Percentiles rank a stretch among this genome's conserved stretches.
Conservation (phyloP, 35 echinoderm and acorn worm species). For the Lytechinus pictus region DNA sequence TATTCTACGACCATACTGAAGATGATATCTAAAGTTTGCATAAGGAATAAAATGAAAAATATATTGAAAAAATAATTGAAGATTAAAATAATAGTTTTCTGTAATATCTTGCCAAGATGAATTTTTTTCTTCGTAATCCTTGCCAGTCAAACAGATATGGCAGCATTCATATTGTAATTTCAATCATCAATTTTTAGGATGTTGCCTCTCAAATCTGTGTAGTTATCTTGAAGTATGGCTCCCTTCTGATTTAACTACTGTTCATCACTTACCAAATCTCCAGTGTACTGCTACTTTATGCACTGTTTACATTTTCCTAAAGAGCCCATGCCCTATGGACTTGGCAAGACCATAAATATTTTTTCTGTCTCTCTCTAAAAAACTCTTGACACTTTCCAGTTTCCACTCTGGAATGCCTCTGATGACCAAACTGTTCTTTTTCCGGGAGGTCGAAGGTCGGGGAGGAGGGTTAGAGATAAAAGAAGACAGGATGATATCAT, state of each 20-base stretch:
- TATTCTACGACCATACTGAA: too few species aligned
- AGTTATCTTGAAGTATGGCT: not conserved
- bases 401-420: not conserved
- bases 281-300: conserved; percentile 20
- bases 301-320: conserved; percentile 39
- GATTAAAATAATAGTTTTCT: too few species aligned
- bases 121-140: too few species aligned
- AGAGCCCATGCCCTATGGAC: conserved; percentile 17
- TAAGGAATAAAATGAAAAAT: too few species aligned
- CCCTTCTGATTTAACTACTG: not conserved
- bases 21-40: too few species aligned
- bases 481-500: not conserved
- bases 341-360: conserved; percentile 42
- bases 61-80: too few species aligned
- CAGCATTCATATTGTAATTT: not conserved
- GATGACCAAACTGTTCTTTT: not conserved
- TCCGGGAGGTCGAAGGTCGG: not conserved
- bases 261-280: not conserved
- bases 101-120: too few species aligned
- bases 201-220: not conserved
- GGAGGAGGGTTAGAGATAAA: not conserved
- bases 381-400: conserved; percentile 44
- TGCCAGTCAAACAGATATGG: too few species aligned
- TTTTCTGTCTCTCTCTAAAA: conserved; percentile 12
- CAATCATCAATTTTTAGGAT: not conserved